Percentiles rank a stretch among this genome's conserved stretches.
phyloP scores from a whole-genome alignment of 2,113 vertebrate species.

The Callospermophilus lateralis region DNA sequence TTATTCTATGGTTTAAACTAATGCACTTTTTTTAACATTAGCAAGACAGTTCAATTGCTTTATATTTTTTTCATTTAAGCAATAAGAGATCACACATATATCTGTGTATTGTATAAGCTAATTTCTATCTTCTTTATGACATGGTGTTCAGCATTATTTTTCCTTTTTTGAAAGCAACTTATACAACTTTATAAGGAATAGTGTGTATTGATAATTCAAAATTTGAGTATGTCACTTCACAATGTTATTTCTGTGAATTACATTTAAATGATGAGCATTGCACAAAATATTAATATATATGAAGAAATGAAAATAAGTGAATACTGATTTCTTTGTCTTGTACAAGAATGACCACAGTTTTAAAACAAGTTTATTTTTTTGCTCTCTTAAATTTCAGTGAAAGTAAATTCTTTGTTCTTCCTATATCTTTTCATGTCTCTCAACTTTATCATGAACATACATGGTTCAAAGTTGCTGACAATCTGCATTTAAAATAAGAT shows the following conservation, averaged over 20 bases:
- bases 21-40: too few species aligned
- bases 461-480: conserved; percentile 68
- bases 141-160: too few species aligned
- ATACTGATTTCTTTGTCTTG: neutral
- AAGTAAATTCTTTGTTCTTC: conserved; percentile 65
- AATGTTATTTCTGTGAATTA: neutral
- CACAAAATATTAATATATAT: neutral
- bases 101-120: too few species aligned
- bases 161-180: neutral
- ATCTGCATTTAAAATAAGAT: conserved; percentile 75
- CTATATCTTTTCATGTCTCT: conserved; percentile 42
- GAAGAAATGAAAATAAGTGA: neutral
- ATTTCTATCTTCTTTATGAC: too few species aligned
- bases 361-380: conserved; percentile 2
- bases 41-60: too few species aligned
- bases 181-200: neutral
- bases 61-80: too few species aligned
- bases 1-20: too few species aligned
- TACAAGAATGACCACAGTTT: neutral
- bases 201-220: neutral
- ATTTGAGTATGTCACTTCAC: neutral
- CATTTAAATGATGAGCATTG: conserved; percentile 7
- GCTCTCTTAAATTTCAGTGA: neutral
- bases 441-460: conserved; percentile 74
- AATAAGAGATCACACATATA: too few species aligned